These are phyloP conservation scores for Allacma fusca DNA, from an alignment of 2,888 invertebrate species.

Conservation along the genomic window DNA sequence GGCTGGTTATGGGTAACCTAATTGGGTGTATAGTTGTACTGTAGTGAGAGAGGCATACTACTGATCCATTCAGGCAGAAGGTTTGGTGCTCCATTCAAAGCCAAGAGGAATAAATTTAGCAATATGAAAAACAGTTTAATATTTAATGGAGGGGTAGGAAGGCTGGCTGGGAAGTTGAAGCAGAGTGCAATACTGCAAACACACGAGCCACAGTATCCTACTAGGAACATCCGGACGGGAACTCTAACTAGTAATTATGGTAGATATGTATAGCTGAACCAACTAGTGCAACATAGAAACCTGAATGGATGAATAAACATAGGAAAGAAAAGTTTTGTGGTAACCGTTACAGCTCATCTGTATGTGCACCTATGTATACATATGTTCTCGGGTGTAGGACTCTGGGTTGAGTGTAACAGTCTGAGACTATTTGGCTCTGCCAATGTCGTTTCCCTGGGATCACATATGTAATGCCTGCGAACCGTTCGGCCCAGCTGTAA, in stretches of 20 bases:
- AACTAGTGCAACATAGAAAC: conserved; percentile 12
- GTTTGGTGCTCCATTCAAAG: neutral
- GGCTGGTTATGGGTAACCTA: conserved; percentile 9
- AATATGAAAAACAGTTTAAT: conserved; percentile 24
- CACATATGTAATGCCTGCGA: neutral
- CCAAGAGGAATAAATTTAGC: conserved; percentile 7
- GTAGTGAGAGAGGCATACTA: too few species aligned
- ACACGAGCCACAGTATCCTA: neutral
- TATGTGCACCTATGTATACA: neutral
- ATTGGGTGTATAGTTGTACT: too few species aligned
- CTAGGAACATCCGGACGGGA: conserved; percentile 30
- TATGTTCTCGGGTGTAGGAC: neutral
- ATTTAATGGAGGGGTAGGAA: conserved; percentile 27
- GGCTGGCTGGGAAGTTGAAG: neutral
- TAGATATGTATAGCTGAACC: neutral
- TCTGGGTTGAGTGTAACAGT: too few species aligned
- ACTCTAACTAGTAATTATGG: conserved; percentile 1
- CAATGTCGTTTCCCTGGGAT: too few species aligned
- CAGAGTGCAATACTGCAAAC: neutral
- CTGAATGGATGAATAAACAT: conserved; percentile 31
- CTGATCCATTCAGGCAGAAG: conserved; percentile 1
- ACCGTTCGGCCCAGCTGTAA: neutral
- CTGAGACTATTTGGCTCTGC: too few species aligned
- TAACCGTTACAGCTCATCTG: neutral
- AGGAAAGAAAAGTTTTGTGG: neutral